Conservation (phyloP, 2,888 invertebrate genomes). For the Heliconius charithonia region DNA sequence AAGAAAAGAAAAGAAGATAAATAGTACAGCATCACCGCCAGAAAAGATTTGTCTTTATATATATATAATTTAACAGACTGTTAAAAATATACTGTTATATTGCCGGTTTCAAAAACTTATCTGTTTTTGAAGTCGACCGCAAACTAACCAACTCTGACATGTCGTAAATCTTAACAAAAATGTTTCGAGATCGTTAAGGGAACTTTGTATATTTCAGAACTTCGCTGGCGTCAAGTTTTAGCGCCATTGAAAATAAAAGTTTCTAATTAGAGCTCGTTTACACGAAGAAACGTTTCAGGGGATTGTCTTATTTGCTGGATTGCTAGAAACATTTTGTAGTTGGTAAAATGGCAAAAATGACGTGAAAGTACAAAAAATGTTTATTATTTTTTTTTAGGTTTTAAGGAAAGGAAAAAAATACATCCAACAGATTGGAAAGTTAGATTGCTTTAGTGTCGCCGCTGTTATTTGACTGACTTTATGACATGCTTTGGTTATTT, state of each 20-base stretch:
- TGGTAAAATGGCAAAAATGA: neutral
- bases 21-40: neutral
- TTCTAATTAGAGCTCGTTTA: constrained; percentile 26
- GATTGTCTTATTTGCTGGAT: neutral
- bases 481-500: neutral
- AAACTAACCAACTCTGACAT: no score
- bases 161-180: neutral
- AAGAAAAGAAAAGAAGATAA: constrained; percentile 9
- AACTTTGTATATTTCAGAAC: neutral
- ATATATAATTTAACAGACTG: no score
- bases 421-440: no score
- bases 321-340: constrained; percentile 7
- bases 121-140: no score
- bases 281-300: constrained; percentile 11
- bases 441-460: no score
- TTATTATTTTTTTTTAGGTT: no score
- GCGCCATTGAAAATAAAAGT: constrained; percentile 13
- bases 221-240: neutral
- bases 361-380: neutral
- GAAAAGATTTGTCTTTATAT: no score
- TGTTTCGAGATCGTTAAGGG: neutral
- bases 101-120: no score
- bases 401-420: no score
- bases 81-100: no score
- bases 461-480: no score